phyloP scores from a whole-genome alignment of 2,797 vertebrate species.

The Squalus acanthias region DNA sequence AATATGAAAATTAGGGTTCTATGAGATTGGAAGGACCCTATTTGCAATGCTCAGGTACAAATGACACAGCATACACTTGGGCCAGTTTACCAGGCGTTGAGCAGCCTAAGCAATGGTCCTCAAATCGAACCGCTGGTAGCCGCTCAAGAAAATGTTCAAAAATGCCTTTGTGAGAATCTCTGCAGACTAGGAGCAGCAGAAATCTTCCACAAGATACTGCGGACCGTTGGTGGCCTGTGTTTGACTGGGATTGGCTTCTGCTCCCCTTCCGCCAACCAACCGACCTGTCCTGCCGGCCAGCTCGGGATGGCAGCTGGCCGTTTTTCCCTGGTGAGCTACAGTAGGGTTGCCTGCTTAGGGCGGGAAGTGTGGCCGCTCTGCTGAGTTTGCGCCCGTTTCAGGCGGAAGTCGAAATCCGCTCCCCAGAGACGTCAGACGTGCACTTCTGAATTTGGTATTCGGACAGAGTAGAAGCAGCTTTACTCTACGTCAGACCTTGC shows the following conservation, averaged over 20 bases:
- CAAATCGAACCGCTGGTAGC: neutral
- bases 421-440: neutral
- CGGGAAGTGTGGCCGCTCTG: neutral
- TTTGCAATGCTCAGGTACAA: neutral
- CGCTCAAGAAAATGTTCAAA: neutral
- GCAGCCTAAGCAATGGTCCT: neutral
- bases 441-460: neutral
- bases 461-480: neutral
- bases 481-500: neutral
- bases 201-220: neutral
- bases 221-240: neutral
- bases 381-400: neutral
- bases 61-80: neutral
- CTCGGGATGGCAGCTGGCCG: neutral
- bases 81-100: neutral
- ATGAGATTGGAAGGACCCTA: neutral
- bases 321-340: neutral
- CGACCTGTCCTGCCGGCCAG: too few species aligned
- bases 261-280: neutral
- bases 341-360: neutral
- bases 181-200: neutral
- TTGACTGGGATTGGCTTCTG: neutral
- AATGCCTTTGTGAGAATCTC: neutral
- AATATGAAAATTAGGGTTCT: neutral
- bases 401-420: neutral